Evolutionary conservation across 2,113 vertebrate genomes (phyloP).

Genomic region (Seriola rivoliana): DNA sequence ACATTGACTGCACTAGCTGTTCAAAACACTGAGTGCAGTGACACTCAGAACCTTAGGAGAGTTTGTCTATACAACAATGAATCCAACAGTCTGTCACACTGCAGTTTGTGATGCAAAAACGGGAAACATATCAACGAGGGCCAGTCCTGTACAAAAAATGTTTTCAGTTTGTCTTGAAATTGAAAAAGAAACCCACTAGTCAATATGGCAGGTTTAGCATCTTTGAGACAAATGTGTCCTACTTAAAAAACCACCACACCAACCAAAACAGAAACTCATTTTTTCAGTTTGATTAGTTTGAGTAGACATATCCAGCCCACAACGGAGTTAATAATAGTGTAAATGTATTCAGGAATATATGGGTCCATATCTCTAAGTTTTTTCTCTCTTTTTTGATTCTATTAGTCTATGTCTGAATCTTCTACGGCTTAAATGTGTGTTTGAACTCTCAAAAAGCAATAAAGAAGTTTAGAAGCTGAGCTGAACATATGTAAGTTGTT

Average conservation of each 20-base stretch:
- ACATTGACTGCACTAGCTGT: neutral
- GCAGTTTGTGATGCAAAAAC: slow-evolving; percentile 6
- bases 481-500: neutral
- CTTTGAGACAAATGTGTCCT: neutral
- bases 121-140: neutral
- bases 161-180: neutral
- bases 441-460: too few relatives aligned
- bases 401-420: too few relatives aligned
- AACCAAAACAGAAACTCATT: neutral
- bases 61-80: slow-evolving; percentile 17
- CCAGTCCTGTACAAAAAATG: neutral
- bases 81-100: slow-evolving; percentile 2
- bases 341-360: too few relatives aligned
- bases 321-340: too few relatives aligned
- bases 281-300: neutral
- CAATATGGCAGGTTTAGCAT: neutral
- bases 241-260: neutral
- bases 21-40: neutral
- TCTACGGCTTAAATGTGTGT: too few relatives aligned
- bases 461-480: neutral
- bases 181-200: neutral
- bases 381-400: too few relatives aligned
- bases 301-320: neutral
- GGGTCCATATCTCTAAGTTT: too few relatives aligned
- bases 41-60: slow-evolving; percentile 2